A percentile compares a stretch with the other conserved stretches of the same genome.
Conservation (phyloP, 1,140 invertebrate genomes). For the Aphaenogaster ashmeadi region DNA sequence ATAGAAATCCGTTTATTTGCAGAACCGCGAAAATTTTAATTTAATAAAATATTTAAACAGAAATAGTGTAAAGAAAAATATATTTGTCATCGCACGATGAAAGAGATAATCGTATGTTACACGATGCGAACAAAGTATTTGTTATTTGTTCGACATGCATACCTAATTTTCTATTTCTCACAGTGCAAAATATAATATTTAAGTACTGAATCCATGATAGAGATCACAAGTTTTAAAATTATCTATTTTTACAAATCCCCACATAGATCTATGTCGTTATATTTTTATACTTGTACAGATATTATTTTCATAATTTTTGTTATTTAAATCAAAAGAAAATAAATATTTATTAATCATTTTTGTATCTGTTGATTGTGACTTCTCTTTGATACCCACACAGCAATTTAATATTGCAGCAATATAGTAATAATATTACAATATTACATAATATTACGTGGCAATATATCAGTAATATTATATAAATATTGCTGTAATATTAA, state of each 20-base stretch:
- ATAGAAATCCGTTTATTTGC: neutral
- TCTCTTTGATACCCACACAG: neutral
- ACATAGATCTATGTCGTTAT: neutral
- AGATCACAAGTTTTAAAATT: conserved; percentile 35
- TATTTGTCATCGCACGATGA: neutral
- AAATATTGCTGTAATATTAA: too few relatives aligned
- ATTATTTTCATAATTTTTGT: neutral
- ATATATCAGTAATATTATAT: too few relatives aligned
- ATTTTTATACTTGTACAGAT: neutral
- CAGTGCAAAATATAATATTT: conserved; percentile 29
- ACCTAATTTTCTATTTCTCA: conserved; percentile 17
- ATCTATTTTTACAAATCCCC: conserved; percentile 1
- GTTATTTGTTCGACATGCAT: neutral
- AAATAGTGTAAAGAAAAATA: conserved; percentile 31
- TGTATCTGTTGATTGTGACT: neutral
- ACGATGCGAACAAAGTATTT: neutral
- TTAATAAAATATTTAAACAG: conserved; percentile 13
- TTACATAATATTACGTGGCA: too few relatives aligned
- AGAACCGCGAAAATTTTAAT: neutral
- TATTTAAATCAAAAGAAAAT: neutral
- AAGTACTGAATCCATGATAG: conserved; percentile 41
- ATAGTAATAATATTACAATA: too few relatives aligned
- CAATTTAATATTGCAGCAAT: too few relatives aligned
- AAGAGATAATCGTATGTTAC: conserved; percentile 19
- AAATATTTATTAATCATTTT: neutral